Evolutionary conservation across 2,113 vertebrate species (phyloP).

Genomic region (Coptodon rendalli): DNA sequence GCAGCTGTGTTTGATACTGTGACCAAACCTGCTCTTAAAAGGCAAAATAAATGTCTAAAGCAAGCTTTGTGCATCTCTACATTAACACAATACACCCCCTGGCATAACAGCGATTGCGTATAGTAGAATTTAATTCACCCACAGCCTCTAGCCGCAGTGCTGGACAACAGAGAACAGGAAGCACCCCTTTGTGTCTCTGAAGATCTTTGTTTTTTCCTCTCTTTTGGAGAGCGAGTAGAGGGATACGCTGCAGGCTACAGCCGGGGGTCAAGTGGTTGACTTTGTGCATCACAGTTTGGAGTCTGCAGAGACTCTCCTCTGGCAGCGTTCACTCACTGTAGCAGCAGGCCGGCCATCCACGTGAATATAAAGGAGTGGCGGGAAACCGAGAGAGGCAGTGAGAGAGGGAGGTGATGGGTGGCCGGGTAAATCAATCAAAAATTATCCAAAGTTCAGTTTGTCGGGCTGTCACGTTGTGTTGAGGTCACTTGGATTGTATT

Average conservation of each 20-base stretch:
- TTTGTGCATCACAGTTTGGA: conserved; percentile 24
- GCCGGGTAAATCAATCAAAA: conserved; percentile 3
- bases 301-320: conserved; percentile 16
- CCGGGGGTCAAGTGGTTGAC: conserved; percentile 11
- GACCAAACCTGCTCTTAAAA: not conserved
- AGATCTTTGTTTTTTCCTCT: not conserved
- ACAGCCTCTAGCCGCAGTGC: not conserved
- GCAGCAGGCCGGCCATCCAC: not conserved
- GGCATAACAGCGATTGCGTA: not conserved
- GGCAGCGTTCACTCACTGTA: not conserved
- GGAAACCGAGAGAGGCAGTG: not conserved
- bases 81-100: not conserved
- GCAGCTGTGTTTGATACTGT: not conserved
- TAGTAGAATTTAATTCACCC: not conserved
- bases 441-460: not conserved
- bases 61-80: not conserved
- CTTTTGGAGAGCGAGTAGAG: not conserved
- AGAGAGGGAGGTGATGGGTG: not conserved
- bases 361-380: conserved; percentile 10
- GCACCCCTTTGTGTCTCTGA: not conserved
- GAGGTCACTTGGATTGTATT: not conserved
- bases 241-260: conserved; percentile 6
- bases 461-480: not conserved
- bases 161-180: not conserved
- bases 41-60: not conserved